Base-by-base conservation (phyloP, 2,888 invertebrate species). In the Ennomos erosarius region DNA sequence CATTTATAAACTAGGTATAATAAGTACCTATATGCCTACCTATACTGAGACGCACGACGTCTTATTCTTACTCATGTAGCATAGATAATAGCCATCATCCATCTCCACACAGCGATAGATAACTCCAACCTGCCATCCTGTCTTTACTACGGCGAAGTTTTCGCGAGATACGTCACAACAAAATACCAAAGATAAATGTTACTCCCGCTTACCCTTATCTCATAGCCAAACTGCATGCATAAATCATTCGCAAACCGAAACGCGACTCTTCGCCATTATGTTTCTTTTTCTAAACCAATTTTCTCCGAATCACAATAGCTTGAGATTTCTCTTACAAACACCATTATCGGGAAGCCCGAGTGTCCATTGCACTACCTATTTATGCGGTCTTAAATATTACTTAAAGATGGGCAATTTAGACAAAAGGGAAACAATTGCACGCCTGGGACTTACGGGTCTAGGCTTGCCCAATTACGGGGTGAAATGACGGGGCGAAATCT, bases 401-500 rank as follows among this genome's bases (percentile, higher is more conserved):
- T 67, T 64, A 63, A 62, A 59, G 59, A 62, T 57, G 42, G 65
- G 56, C 66, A 65, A 69, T 69, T 67, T 65, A 62, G 52, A 64
- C 63, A 67, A 69, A 69, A 63, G 62, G 59, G 54, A 65, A 58
- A 59, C 66, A 67, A 69, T 69, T 61, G 66, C 61, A 67, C 66
- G 56, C 39, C 45, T 48, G 66, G 68, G 68, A 64, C 47, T 57
- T 53, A 46, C 34, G 48, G 42, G 37, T 42, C 56, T 56, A 56
- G 56, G 49, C 53, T 36, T 48, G 46, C 47, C 54, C 58, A 64
- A 68, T 64, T 61, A 68, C 54, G 43, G 40, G 43, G 36, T 36
- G 45, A 59, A 60, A 62, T 62, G 66, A 58, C 59, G 61, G 42
- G 45, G 56, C 38, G 48, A 59, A 61, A 48, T 52, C 49, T 58